Conservation (phyloP, 2,113 vertebrate genomes). For the Sorex araneus region DNA sequence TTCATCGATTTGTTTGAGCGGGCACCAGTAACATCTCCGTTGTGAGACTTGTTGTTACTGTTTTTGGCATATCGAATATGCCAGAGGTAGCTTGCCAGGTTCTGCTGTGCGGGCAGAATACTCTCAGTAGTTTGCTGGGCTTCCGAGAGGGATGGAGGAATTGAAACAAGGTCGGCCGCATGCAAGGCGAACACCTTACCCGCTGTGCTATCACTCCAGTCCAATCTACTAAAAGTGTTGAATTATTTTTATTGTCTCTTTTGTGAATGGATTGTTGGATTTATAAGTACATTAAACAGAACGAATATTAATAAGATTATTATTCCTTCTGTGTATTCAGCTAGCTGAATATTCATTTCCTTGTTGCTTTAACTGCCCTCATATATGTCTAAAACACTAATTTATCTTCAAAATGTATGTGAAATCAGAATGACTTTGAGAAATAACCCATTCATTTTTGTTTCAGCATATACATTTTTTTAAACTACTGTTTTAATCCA, state of each 20-base stretch:
- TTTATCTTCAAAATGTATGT: conserved; percentile 61
- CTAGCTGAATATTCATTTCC: conserved; percentile 21
- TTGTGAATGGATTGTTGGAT: not conserved
- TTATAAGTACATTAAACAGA: conserved; percentile 54
- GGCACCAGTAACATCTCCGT: too few relatives aligned
- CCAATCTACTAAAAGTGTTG: not conserved
- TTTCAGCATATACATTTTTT: not conserved
- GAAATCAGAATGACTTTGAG: not conserved
- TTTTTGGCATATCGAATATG: too few relatives aligned
- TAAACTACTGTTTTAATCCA: not conserved
- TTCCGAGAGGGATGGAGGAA: too few relatives aligned
- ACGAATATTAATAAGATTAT: not conserved
- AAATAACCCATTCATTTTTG: conserved; percentile 63
- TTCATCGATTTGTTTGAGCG: too few relatives aligned
- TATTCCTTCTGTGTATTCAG: not conserved
- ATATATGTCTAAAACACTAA: conserved; percentile 8
- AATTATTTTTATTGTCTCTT: not conserved
- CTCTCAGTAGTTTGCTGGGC: too few relatives aligned
- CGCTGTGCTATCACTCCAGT: not conserved
- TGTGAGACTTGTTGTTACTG: too few relatives aligned
- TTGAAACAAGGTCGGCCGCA: too few relatives aligned
- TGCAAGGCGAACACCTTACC: too few relatives aligned
- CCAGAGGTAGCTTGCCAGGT: too few relatives aligned
- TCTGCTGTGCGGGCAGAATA: too few relatives aligned
- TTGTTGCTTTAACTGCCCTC: not conserved